phyloP scores from a whole-genome alignment of 2,113 vertebrate species.

The sheep (Ovis aries) region DNA sequence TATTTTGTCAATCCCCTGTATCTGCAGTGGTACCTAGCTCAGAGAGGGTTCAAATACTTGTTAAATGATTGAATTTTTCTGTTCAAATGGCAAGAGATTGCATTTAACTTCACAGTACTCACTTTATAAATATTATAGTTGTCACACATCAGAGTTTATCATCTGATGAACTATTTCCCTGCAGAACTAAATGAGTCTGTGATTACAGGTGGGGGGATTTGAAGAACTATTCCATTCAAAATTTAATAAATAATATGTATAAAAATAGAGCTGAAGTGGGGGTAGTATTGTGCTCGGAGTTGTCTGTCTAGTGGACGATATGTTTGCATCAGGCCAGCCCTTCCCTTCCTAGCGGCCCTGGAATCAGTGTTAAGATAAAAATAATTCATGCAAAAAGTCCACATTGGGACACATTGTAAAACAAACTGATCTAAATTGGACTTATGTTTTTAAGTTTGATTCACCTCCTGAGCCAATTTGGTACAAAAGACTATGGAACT shows the following conservation, averaged over 20 bases:
- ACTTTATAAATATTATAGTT: background rate
- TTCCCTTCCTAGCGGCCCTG: background rate
- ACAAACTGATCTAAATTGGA: background rate
- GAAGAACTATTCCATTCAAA: background rate
- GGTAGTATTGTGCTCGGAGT: background rate
- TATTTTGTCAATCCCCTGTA: background rate
- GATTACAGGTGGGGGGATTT: background rate
- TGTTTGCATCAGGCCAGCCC: background rate
- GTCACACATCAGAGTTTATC: background rate
- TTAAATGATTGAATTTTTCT: background rate
- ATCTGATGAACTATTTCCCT: background rate
- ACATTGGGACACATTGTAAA: background rate
- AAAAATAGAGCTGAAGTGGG: background rate
- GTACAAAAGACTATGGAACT: background rate
- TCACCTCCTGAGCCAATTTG: background rate
- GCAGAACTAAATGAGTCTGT: background rate
- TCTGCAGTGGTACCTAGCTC: background rate
- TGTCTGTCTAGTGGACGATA: background rate
- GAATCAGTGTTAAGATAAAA: background rate
- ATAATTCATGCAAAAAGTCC: background rate
- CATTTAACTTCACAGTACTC: background rate
- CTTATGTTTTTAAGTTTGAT: background rate
- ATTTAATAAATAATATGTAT: background rate
- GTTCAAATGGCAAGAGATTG: background rate
- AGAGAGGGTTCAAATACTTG: background rate